These are phyloP conservation scores for Vanessa cardui DNA, from an alignment of 2,888 invertebrate species.

Conservation along the genomic window DNA sequence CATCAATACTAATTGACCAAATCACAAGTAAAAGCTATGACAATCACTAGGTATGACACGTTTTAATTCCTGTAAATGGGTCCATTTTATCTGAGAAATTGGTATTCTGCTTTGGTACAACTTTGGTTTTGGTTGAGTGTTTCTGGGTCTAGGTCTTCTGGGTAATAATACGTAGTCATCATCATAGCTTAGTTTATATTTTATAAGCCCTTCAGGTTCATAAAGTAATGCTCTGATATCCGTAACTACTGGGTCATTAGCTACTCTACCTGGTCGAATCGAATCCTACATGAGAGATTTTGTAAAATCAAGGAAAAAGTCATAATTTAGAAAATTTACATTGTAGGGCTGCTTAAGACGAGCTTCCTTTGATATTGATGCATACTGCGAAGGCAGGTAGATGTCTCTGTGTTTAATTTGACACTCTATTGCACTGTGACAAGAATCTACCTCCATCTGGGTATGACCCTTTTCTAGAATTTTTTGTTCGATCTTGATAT, in stretches of 20 bases:
- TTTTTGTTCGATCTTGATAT: background rate
- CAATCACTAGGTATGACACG: background rate
- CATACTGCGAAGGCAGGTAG: background rate
- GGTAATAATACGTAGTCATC: background rate
- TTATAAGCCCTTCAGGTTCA: background rate
- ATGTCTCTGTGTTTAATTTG: background rate
- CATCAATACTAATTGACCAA: no score
- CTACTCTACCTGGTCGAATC: background rate
- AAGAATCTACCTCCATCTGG: background rate
- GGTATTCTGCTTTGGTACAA: background rate
- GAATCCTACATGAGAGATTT: background rate
- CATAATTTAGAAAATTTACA: background rate
- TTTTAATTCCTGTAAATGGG: background rate
- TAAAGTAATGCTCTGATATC: background rate
- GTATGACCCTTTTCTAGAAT: conserved; percentile 1
- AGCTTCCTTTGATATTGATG: background rate
- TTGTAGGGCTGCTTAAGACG: background rate
- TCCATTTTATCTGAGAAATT: background rate
- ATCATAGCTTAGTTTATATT: conserved; percentile 1
- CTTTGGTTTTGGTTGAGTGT: background rate
- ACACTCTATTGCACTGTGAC: conserved; percentile 2
- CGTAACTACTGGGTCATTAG: background rate
- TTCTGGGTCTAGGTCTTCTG: background rate
- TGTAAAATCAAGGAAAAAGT: background rate
- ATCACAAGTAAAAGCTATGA: no score